phyloP scores from a whole-genome alignment of 2,797 vertebrate genomes.

The Lacerta agilis region DNA sequence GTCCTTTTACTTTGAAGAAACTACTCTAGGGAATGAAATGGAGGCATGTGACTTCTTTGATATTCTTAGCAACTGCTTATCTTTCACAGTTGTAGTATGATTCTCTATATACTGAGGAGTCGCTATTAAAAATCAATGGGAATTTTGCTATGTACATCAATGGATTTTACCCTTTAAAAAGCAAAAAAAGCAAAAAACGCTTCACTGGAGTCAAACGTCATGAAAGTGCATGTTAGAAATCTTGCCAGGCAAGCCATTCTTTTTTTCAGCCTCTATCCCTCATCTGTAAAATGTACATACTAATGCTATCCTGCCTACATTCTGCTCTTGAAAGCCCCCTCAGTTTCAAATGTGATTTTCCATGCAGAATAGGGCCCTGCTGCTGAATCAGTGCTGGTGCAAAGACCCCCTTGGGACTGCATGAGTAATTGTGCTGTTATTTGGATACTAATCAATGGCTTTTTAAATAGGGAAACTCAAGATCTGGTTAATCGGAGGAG shows the following conservation, averaged over 20 bases:
- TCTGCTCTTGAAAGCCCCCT: not conserved
- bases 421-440: not conserved
- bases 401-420: not conserved
- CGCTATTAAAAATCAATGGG: constrained; percentile 1
- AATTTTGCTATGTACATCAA: not conserved
- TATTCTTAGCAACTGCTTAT: constrained; percentile 44
- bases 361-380: not conserved
- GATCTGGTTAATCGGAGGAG: not conserved
- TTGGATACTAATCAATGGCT: not conserved
- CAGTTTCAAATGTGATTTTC: not conserved
- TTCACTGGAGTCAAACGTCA: not conserved
- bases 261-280: not conserved
- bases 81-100: constrained; percentile 19
- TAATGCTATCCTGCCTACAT: not conserved
- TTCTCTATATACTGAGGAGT: not conserved
- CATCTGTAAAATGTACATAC: not conserved
- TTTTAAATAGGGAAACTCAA: not conserved
- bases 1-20: not conserved
- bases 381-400: not conserved
- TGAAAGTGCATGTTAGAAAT: not conserved
- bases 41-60: constrained; percentile 32
- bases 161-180: not conserved
- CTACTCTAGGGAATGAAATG: constrained; percentile 4
- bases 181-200: not conserved
- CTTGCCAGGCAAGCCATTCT: not conserved